Evolutionary conservation across 2,797 vertebrate species (phyloP), one percentile per base, ranked within the genome.

Genomic region (Artibeus jamaicensis): DNA sequence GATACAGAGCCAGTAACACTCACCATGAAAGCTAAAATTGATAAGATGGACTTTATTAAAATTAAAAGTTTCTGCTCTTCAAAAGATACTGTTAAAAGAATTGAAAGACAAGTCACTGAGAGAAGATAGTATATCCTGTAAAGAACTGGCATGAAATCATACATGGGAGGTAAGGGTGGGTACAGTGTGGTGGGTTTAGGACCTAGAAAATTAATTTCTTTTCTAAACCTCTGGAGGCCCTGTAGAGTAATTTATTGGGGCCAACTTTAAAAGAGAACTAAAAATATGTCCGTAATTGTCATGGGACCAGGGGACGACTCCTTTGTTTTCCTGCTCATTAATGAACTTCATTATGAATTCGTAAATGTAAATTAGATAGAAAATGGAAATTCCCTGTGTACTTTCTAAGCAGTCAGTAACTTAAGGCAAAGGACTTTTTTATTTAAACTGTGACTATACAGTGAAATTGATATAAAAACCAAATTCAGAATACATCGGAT

Each of bases 281-380:
- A 77, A 76, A 55, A 16, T 34, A n/a, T 1, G 55, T 29, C 29
- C 39, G n/a, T 48, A 50, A 21, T 76, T 76, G 44, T 76, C 73
- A 8, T 32, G 29, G 39, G 79, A 65, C 46, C 6, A 18, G 3
- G 68, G 46, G 24, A 44, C 67, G 11, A 82, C 42, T 70, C 6
- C 46, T 89, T n/a, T 19, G 46, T 83, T 73, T 74, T n/a, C 44
- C 37, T 19, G n/a, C 53, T 91, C 78, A 59, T 12, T 73, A 62
- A 73, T 59, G n/a, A 91, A 24, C 42, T 91, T 92, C 6, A 37
- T 57, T 22, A 68, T 57, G 18, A 86, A 68, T 53, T 68, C 68
- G 42, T 59, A 9, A 46, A 21, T 62, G 39, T 79, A 59, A 39
- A 44, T 62, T 78, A 53, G 44, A 22, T 44, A 24, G 65, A 46